Percentiles rank a stretch among this genome's conserved stretches.
Conservation (phyloP, 2,888 invertebrate genomes). For the Oscheius sp. region DNA sequence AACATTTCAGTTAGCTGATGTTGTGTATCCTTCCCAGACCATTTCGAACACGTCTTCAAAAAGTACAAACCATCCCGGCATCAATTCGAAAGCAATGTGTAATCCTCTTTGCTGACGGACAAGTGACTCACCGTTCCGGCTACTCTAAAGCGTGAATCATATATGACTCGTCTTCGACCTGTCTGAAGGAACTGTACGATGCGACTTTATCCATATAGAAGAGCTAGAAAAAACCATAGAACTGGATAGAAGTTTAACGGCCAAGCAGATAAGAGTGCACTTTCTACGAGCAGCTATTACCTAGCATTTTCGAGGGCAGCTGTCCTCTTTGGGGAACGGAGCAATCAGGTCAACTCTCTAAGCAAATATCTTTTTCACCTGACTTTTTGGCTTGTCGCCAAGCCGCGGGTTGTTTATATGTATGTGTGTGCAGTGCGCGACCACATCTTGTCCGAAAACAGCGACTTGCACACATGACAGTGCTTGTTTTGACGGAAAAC, state of each 20-base stretch:
- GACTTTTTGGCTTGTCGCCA: background rate
- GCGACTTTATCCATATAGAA: background rate
- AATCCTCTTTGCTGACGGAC: conserved; percentile 21
- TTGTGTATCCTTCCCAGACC: background rate
- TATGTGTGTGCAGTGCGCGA: background rate
- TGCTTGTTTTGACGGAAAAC: conserved; percentile 27
- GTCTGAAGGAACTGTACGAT: background rate
- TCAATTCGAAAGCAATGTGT: conserved; percentile 16
- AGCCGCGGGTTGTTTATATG: background rate
- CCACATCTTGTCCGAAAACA: conserved; percentile 26
- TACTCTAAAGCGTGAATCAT: conserved; percentile 6
- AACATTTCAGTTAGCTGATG: background rate
- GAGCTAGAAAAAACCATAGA: too few species aligned
- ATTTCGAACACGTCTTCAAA: background rate
- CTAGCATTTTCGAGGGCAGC: conserved; percentile 3
- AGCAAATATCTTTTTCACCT: background rate
- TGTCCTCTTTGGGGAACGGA: conserved; percentile 1
- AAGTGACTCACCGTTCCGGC: conserved; percentile 26
- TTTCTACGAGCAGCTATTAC: conserved; percentile 9
- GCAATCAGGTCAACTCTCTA: background rate
- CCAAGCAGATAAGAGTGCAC: conserved; percentile 10
- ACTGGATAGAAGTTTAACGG: conserved; percentile 8
- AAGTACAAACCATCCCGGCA: conserved; percentile 6
- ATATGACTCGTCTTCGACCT: background rate
- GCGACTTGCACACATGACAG: conserved; percentile 28